These are phyloP conservation scores for Mareca strepera DNA, from an alignment of 2,797 vertebrate species.

Conservation along the genomic window DNA sequence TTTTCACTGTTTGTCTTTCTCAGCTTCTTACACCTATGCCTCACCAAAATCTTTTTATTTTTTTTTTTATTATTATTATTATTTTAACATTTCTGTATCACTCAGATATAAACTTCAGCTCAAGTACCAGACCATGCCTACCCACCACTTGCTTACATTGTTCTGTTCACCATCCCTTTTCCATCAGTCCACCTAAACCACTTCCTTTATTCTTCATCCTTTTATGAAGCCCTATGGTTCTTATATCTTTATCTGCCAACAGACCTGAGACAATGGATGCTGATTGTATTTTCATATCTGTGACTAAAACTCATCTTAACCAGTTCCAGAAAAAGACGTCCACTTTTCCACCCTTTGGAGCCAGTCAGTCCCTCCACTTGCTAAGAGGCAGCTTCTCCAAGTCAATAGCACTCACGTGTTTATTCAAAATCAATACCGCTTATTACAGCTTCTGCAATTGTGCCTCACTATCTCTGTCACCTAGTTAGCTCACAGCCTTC, in stretches of 20 bases:
- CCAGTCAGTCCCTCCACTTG: not conserved
- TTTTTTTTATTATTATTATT: not conserved
- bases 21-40: not conserved
- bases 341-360: not conserved
- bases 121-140: not conserved
- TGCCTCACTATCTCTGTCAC: not conserved
- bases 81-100: not conserved
- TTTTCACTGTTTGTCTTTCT: not conserved
- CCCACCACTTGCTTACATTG: not conserved
- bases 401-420: slow-evolving; percentile 32
- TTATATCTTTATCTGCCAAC: not conserved
- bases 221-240: not conserved
- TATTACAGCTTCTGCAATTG: slow-evolving; percentile 56
- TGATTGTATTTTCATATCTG: not conserved
- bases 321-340: not conserved
- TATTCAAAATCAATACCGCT: slow-evolving; percentile 56
- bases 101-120: not conserved
- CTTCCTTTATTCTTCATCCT: not conserved
- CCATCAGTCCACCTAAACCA: not conserved
- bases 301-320: not conserved
- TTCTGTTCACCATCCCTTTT: not conserved
- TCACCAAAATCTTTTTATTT: not conserved
- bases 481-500: slow-evolving; percentile 29
- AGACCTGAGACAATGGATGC: not conserved
- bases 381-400: not conserved